Conservation (phyloP, 2,113 vertebrate species). For the Fulica atra region DNA sequence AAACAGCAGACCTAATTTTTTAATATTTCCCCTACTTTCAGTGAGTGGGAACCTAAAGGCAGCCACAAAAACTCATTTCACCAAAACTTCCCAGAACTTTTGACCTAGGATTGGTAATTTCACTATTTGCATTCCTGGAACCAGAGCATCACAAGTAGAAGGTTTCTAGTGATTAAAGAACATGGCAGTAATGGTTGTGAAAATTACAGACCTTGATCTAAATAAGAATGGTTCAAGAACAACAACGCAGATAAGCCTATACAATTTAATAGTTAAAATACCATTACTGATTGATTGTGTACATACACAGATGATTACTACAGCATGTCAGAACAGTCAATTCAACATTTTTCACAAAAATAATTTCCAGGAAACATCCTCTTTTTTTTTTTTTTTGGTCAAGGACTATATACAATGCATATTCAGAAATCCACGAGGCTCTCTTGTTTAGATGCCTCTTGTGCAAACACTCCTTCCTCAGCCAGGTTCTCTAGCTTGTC, state of each 20-base stretch:
- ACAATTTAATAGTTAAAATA: neutral
- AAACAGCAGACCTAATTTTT: neutral
- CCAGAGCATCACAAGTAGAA: neutral
- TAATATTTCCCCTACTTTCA: neutral
- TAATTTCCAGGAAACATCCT: neutral
- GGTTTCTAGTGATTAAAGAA: neutral
- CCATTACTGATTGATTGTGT: neutral
- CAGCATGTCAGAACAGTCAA: neutral
- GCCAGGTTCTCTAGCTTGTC: neutral
- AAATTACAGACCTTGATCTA: neutral
- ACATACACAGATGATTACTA: neutral
- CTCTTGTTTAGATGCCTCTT: neutral
- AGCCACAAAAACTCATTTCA: neutral
- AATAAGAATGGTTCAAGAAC: neutral
- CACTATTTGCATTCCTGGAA: neutral
- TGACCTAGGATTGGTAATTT: neutral
- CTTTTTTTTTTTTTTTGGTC: neutral
- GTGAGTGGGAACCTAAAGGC: neutral
- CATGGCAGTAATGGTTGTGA: neutral
- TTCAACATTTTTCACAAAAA: neutral
- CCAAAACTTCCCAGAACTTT: neutral
- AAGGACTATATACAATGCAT: neutral
- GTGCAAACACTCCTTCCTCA: neutral
- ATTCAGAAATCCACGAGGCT: neutral
- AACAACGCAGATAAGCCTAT: neutral